phyloP scores from a whole-genome alignment of 2,888 invertebrate species.

The Lasioglossum calceatum region DNA sequence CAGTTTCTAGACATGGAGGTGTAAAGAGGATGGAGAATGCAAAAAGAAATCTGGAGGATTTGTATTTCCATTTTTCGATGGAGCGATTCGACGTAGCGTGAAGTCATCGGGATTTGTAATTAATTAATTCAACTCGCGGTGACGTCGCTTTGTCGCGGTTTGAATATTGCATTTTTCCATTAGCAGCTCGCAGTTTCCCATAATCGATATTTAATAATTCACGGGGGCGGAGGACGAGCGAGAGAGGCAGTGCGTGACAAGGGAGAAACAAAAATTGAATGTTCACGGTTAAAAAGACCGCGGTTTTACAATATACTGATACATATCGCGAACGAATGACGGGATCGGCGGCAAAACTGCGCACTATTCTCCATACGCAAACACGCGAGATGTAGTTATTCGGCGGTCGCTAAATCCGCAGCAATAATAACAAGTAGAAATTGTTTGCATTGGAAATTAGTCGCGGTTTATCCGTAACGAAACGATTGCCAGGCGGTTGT shows the following conservation, averaged over 20 bases:
- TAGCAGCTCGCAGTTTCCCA: conserved; percentile 58
- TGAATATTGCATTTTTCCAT: conserved; percentile 72
- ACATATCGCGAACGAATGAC: conserved; percentile 36
- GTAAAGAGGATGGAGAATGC: neutral
- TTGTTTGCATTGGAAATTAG: conserved; percentile 46
- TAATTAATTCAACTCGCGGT: conserved; percentile 61
- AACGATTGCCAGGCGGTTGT: conserved; percentile 15
- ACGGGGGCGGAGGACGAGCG: neutral
- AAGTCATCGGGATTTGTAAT: conserved; percentile 54
- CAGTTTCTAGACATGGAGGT: neutral
- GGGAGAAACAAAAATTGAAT: conserved; percentile 54
- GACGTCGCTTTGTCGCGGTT: conserved; percentile 53
- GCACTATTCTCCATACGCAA: conserved; percentile 43
- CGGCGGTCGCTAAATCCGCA: conserved; percentile 20
- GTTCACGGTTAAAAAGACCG: conserved; percentile 46
- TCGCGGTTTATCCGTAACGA: conserved; percentile 17
- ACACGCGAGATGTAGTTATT: conserved; percentile 33
- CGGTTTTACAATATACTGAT: conserved; percentile 46
- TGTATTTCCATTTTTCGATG: conserved; percentile 18
- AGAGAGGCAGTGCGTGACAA: neutral
- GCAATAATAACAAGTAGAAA: conserved; percentile 13
- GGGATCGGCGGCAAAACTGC: conserved; percentile 22
- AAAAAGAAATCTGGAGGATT: neutral
- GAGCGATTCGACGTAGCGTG: conserved; percentile 39
- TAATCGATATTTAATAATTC: conserved; percentile 70